A percentile compares a stretch with the other conserved stretches of the same genome.
These are phyloP conservation scores for Silurus lanzhouensis DNA, from an alignment of 2,797 vertebrate species.

Conservation along the genomic window DNA sequence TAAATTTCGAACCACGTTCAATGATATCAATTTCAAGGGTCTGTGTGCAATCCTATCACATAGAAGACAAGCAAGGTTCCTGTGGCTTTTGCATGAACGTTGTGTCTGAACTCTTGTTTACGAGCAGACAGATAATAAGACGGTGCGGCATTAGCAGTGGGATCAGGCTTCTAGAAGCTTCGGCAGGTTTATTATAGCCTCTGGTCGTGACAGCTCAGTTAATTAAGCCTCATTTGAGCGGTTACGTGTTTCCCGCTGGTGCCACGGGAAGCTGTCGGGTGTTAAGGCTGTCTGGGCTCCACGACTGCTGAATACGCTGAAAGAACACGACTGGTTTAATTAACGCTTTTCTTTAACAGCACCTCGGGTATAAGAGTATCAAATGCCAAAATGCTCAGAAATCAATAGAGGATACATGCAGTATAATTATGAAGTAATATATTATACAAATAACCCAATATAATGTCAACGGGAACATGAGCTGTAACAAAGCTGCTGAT, in stretches of 20 bases:
- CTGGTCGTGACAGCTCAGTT: conserved; percentile 55
- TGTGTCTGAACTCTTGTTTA: conserved; percentile 25
- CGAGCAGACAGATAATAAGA: conserved; percentile 54
- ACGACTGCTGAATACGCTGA: neutral
- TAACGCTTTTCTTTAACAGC: neutral
- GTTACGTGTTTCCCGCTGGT: conserved; percentile 57
- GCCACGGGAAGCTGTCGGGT: conserved; percentile 10
- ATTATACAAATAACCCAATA: neutral
- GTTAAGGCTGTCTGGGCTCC: conserved; percentile 6
- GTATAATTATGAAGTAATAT: neutral
- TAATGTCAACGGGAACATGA: neutral
- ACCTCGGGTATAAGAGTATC: neutral
- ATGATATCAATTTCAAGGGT: neutral
- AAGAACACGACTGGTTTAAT: neutral
- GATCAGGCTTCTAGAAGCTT: conserved; percentile 52
- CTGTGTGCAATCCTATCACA: conserved; percentile 15
- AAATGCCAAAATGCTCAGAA: neutral
- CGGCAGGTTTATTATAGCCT: conserved; percentile 37
- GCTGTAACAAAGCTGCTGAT: neutral
- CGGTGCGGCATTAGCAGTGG: conserved; percentile 41
- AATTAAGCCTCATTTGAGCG: conserved; percentile 65
- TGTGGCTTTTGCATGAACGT: conserved; percentile 15
- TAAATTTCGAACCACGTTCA: neutral
- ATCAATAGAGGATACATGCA: neutral
- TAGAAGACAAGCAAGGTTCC: neutral